Evolutionary conservation across 2,797 vertebrate genomes (phyloP).

Genomic region (Rallus crepitans): DNA sequence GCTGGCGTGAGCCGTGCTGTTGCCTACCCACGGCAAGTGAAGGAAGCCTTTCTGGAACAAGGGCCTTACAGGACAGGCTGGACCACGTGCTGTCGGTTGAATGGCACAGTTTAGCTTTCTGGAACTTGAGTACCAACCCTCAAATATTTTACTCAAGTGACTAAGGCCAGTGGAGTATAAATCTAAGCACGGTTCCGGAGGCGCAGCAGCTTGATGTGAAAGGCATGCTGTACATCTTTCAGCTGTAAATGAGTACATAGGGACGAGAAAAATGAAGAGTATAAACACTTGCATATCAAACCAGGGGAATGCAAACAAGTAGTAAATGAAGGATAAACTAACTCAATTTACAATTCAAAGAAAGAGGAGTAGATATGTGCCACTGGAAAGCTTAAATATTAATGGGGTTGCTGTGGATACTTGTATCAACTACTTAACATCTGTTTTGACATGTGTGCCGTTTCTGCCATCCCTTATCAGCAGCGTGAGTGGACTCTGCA

Average conservation of each 20-base stretch:
- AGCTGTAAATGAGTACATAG: background rate
- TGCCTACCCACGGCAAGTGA: background rate
- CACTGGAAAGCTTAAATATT: slow-evolving; percentile 68
- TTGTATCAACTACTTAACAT: slow-evolving; percentile 43
- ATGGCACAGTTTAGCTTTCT: background rate
- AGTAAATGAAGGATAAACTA: slow-evolving; percentile 56
- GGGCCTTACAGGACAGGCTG: background rate
- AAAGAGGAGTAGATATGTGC: slow-evolving; percentile 41
- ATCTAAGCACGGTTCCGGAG: background rate
- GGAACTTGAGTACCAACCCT: background rate
- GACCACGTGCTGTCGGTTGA: rapidly evolving
- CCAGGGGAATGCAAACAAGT: slow-evolving; percentile 51
- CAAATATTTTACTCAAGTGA: background rate
- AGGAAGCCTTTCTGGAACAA: rapidly evolving
- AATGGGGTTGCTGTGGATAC: slow-evolving; percentile 49
- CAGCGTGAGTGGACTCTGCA: background rate
- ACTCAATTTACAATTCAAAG: slow-evolving; percentile 65
- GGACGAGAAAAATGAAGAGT: background rate
- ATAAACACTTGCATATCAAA: background rate
- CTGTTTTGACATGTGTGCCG: slow-evolving; percentile 32
- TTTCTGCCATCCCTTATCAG: background rate
- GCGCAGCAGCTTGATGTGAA: background rate
- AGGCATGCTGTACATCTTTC: background rate
- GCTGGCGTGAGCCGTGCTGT: background rate
- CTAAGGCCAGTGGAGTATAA: background rate